phyloP scores from a whole-genome alignment of 2,888 invertebrate species.

The Drosophila stalkeri region DNA sequence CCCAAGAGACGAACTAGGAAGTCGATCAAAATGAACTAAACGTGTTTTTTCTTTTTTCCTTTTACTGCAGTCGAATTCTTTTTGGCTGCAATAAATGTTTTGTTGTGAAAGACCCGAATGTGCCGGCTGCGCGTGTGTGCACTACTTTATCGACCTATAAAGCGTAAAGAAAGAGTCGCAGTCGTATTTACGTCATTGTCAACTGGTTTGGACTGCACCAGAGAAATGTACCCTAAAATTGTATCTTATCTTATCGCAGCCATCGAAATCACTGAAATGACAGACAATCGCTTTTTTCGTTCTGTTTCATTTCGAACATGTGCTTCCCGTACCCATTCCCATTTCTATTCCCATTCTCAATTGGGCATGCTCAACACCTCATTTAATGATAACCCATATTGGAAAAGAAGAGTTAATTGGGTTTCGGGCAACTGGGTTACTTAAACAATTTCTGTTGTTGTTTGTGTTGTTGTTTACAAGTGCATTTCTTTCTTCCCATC shows the following conservation, averaged over 20 bases:
- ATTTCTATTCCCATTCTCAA: conserved; percentile 25
- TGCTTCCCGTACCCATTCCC: conserved; percentile 33
- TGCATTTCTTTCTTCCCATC: conserved; percentile 61
- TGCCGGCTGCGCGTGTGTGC: not conserved
- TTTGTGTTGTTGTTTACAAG: conserved; percentile 55
- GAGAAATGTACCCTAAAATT: conserved; percentile 7
- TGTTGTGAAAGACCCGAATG: conserved; percentile 60
- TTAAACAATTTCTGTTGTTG: conserved; percentile 57
- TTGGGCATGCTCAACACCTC: conserved; percentile 47
- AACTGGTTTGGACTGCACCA: conserved; percentile 35
- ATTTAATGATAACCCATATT: conserved; percentile 70
- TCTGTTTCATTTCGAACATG: conserved; percentile 47
- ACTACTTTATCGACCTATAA: conserved; percentile 27
- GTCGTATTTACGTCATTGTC: conserved; percentile 58
- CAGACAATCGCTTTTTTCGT: conserved; percentile 61
- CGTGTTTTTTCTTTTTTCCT: not conserved
- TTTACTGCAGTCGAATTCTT: not conserved
- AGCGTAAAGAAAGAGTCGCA: conserved; percentile 44
- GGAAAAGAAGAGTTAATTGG: conserved; percentile 49
- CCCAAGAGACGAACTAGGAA: not conserved
- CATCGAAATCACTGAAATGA: conserved; percentile 69
- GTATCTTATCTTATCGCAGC: conserved; percentile 67
- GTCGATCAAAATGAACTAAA: conserved; percentile 1
- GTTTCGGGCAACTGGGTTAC: conserved; percentile 62
- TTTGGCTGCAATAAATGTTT: conserved; percentile 46